Evolutionary conservation across 35 echinoderm and acorn worm species (phyloP), one percentile per base, ranked within the genome.

Genomic region (Acanthaster planci): DNA sequence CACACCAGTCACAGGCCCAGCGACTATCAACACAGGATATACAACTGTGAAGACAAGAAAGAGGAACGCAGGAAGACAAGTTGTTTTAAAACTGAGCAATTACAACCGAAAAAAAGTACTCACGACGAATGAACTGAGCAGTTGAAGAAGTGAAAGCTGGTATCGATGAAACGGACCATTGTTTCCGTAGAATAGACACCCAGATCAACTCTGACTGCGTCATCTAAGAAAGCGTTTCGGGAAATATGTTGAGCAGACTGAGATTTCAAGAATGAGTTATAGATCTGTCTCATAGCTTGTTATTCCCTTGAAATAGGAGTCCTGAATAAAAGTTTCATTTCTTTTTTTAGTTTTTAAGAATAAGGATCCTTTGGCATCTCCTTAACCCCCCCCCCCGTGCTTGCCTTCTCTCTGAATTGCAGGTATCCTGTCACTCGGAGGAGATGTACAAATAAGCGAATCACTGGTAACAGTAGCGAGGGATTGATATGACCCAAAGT

Each of bases 1-100:
- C 42, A 84, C 87, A 89, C 87, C 87, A 89, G 37, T 89, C 40
- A 89, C 87, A 89, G n/a, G 87, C 52, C 60, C 57, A 89, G 23
- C 16, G 0, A 34, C 64, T 82, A 39, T 23, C 56, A 40, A 21
- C 56, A 38, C 80, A 83, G 0, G 80, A 5, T 35, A 57, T 34
- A 83, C 81, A 83, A 0, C 81, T 83, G 42, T 47, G 42, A 47
- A 4, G 42, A 12, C 4, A 12, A 47, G 4, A 47, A 47, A 4
- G 4, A 47, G 12, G 12, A 47, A 47, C 12, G 42, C 42, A 47
- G 42, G 42, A 4, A 47, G 4, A 47, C 42, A 12, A n/a, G 42
- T 47, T 12, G 42, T 47, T 47, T 47, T 47, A 5, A 26, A 5
- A 18, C 19, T 0, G 18, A 21, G 7, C 83, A 85, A 0, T 75